Percentiles rank a stretch among this genome's conserved stretches.
Evolutionary conservation across 2,113 vertebrate genomes (phyloP).

Genomic region (Psilopogon haemacephalus): DNA sequence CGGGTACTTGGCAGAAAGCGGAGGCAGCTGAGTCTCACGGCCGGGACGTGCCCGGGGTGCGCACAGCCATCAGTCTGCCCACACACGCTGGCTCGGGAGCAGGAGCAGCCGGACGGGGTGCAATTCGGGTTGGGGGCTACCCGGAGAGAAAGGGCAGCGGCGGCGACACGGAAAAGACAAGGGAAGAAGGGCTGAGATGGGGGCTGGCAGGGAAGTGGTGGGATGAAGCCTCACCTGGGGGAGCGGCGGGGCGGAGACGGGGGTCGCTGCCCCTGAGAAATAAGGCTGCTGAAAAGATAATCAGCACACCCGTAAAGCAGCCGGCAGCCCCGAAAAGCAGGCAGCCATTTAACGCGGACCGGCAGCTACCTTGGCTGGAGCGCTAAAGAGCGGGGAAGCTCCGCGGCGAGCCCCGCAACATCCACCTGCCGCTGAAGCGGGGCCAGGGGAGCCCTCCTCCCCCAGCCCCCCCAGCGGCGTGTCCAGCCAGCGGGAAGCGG

Average conservation of each 20-base stretch:
- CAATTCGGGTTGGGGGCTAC: not conserved
- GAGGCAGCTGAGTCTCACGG: not conserved
- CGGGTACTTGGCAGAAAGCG: not conserved
- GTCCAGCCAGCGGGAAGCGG: not conserved
- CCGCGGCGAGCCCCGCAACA: not conserved
- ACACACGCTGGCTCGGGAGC: not conserved
- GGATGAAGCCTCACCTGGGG: not conserved
- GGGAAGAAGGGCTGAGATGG: not conserved
- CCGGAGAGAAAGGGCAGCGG: not conserved
- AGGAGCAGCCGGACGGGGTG: not conserved
- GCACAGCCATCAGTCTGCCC: not conserved
- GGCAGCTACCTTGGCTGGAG: not conserved
- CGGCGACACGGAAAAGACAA: not conserved
- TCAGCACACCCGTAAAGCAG: not conserved
- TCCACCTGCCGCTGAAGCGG: not conserved
- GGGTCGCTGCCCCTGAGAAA: not conserved
- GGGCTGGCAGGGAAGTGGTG: not conserved
- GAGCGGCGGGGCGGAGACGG: not conserved
- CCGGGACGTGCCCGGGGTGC: not conserved
- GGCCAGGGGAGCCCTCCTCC: not conserved
- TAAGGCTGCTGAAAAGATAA: not conserved
- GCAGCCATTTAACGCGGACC: constrained; percentile 24
- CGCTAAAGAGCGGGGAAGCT: not conserved
- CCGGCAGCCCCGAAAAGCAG: not conserved
- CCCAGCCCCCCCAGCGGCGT: not conserved